These are phyloP conservation scores for Catharus minimus DNA, from an alignment of 2,113 vertebrate species.

Conservation along the genomic window DNA sequence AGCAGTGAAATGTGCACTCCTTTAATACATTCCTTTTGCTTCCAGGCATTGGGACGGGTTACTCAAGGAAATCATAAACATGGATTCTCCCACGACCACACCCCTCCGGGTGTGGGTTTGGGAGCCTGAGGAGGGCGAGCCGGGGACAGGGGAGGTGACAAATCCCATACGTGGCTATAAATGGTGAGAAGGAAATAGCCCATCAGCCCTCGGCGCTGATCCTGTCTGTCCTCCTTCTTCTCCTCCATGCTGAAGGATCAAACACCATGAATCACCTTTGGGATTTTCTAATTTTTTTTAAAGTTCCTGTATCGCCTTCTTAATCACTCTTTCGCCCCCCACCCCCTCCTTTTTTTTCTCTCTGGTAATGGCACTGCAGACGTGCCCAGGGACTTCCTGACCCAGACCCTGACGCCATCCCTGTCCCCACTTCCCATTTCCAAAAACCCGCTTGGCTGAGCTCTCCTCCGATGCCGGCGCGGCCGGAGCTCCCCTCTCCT, in stretches of 20 bases:
- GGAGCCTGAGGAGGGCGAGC: background rate
- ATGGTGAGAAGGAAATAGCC: background rate
- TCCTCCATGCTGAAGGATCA: background rate
- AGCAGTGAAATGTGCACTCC: background rate
- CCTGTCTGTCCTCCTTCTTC: background rate
- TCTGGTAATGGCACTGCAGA: background rate
- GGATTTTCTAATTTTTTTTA: background rate
- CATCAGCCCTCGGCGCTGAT: background rate
- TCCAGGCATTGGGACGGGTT: background rate
- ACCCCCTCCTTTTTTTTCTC: too few relatives aligned
- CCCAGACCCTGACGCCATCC: background rate
- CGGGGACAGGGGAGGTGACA: background rate
- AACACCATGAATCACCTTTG: background rate
- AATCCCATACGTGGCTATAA: background rate
- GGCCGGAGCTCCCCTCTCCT: background rate
- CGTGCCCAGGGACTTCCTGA: background rate
- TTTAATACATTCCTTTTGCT: background rate
- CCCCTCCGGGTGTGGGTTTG: background rate
- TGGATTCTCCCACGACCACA: background rate
- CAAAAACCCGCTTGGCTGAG: background rate
- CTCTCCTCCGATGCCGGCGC: fast-evolving
- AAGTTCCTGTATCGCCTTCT: background rate
- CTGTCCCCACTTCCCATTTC: constrained; percentile 40
- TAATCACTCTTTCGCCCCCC: background rate
- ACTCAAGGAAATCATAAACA: background rate